phyloP scores from a whole-genome alignment of 2,113 vertebrate species.

The Tonatia bakeri region DNA sequence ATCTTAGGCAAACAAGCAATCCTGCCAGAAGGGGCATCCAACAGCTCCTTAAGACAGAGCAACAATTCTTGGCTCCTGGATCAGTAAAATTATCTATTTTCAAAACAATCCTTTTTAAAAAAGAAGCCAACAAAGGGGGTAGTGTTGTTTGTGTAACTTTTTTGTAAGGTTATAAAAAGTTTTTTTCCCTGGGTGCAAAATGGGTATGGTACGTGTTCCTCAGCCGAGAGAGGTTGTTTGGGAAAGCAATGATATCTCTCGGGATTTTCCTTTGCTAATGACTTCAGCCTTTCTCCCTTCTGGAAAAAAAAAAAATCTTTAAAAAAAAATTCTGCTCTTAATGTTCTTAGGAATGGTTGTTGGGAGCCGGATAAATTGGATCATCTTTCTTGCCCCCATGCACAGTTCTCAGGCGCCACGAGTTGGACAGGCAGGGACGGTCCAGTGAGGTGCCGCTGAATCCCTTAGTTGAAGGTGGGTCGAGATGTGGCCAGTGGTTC shows the following conservation, averaged over 20 bases:
- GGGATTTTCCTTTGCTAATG: constrained; percentile 59
- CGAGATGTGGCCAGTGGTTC: rapidly evolving
- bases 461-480: background rate
- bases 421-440: background rate
- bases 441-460: rapidly evolving
- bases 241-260: background rate
- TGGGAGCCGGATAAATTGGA: background rate
- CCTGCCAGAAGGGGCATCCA: constrained; percentile 41
- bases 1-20: constrained; percentile 52
- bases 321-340: background rate
- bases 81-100: constrained; percentile 59
- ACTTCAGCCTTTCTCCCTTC: constrained; percentile 54
- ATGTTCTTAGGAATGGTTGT: constrained; percentile 22
- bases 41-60: background rate
- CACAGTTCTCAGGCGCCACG: background rate
- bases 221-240: constrained; percentile 38
- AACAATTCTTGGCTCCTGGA: constrained; percentile 40
- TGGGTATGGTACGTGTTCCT: constrained; percentile 26
- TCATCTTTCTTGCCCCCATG: background rate
- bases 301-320: background rate
- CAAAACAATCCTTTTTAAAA: constrained; percentile 34
- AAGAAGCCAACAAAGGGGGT: constrained; percentile 50
- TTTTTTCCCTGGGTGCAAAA: background rate
- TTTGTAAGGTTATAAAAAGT: constrained; percentile 59
- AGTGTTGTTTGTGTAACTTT: constrained; percentile 75